These are phyloP conservation scores for Platichthys stellatus DNA, from an alignment of 2,113 vertebrate genomes.

Conservation along the genomic window DNA sequence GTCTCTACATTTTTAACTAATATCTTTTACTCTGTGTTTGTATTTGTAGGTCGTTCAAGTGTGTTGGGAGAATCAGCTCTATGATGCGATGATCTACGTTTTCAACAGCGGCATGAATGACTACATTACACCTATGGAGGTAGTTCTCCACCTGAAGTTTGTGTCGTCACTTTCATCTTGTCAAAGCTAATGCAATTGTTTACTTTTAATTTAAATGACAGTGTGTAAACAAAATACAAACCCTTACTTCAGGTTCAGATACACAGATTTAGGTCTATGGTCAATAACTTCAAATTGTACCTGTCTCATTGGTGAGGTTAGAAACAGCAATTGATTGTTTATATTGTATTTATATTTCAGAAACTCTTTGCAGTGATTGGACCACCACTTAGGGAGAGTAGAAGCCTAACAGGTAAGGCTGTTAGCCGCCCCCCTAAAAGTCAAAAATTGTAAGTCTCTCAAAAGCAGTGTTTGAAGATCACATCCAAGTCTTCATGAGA, in stretches of 20 bases:
- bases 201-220: too few relatives aligned
- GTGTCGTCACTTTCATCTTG: neutral
- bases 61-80: constrained; percentile 95
- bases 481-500: neutral
- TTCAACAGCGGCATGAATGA: constrained; percentile 98
- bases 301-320: too few relatives aligned
- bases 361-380: constrained; percentile 95
- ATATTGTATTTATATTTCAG: constrained; percentile 78
- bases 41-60: constrained; percentile 89
- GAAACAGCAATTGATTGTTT: too few relatives aligned
- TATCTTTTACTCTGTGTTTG: neutral
- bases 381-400: constrained; percentile 88
- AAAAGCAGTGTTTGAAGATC: neutral
- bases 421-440: neutral
- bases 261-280: too few relatives aligned
- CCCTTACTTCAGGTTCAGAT: too few relatives aligned
- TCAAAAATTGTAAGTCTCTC: neutral
- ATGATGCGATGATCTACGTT: constrained; percentile 97
- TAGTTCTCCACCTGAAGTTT: constrained; percentile 54
- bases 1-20: neutral
- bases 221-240: neutral
- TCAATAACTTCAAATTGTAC: too few relatives aligned
- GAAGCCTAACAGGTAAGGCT: constrained; percentile 88
- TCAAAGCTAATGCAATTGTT: neutral
- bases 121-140: constrained; percentile 97